These are phyloP conservation scores for Decapterus maruadsi DNA, from an alignment of 2,797 vertebrate genomes.

Conservation along the genomic window DNA sequence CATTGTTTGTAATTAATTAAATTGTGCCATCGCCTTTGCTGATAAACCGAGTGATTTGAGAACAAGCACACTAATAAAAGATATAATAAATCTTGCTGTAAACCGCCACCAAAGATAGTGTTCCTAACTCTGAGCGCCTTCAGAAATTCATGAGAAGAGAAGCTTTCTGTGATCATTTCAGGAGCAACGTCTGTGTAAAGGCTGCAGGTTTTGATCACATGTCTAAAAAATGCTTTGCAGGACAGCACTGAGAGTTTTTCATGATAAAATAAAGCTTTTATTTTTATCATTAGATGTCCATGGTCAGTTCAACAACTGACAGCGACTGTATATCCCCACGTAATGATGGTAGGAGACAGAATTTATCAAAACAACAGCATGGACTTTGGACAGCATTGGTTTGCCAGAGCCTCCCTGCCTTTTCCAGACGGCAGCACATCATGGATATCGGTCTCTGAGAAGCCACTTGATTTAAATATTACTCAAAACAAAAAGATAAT, in stretches of 20 bases:
- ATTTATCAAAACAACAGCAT: neutral
- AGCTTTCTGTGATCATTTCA: conserved; percentile 14
- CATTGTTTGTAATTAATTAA: conserved; percentile 43
- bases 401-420: neutral
- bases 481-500: conserved; percentile 47
- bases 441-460: conserved; percentile 12
- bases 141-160: conserved; percentile 23
- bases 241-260: neutral
- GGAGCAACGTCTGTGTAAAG: conserved; percentile 5
- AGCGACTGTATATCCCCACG: neutral
- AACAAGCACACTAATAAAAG: conserved; percentile 32
- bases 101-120: conserved; percentile 13
- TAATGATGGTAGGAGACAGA: conserved; percentile 13
- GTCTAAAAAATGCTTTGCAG: conserved; percentile 8
- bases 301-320: neutral
- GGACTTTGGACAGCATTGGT: conserved; percentile 4
- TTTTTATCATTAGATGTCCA: conserved; percentile 18
- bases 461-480: conserved; percentile 28
- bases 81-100: conserved; percentile 24
- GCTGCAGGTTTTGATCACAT: conserved; percentile 11
- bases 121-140: neutral
- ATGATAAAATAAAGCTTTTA: conserved; percentile 6
- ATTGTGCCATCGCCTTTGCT: conserved; percentile 18
- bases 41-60: conserved; percentile 22
- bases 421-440: conserved; percentile 8